Evolutionary conservation across 2,888 invertebrate genomes (phyloP).

Genomic region (Philereme transversata): DNA sequence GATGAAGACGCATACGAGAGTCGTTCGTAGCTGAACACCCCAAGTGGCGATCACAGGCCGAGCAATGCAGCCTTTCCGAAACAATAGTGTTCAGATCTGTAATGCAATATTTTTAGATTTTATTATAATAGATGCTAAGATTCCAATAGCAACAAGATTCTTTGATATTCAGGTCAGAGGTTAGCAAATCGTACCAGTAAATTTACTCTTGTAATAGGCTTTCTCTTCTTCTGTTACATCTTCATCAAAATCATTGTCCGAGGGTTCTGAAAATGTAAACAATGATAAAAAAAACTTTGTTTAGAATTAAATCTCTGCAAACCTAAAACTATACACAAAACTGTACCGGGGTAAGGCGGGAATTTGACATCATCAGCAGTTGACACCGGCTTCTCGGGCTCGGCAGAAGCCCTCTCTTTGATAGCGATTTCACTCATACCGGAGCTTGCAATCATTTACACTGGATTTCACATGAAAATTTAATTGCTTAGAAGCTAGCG

Average conservation of each 20-base stretch:
- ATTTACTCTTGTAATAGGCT: constrained; percentile 76
- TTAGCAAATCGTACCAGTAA: constrained; percentile 59
- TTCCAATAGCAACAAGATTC: not conserved
- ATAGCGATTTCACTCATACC: constrained; percentile 65
- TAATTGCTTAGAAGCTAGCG: constrained; percentile 3
- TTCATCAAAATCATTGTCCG: constrained; percentile 79
- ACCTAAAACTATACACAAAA: not conserved
- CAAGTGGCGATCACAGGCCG: constrained; percentile 89
- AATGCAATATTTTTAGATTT: constrained; percentile 34
- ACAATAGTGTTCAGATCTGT: constrained; percentile 85
- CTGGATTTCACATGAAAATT: constrained; percentile 10
- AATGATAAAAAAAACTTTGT: not conserved
- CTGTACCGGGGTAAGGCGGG: constrained; percentile 75
- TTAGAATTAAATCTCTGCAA: not conserved
- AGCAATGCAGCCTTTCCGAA: constrained; percentile 87
- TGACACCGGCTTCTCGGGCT: constrained; percentile 70
- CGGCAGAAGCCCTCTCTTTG: constrained; percentile 54
- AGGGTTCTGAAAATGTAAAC: constrained; percentile 61
- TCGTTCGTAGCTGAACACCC: constrained; percentile 88
- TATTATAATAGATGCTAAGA: not conserved
- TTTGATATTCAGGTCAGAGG: not conserved
- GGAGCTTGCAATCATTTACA: constrained; percentile 3
- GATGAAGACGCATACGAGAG: constrained; percentile 87
- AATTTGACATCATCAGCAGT: constrained; percentile 58
- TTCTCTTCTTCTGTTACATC: constrained; percentile 81